Evolutionary conservation across 2,113 vertebrate species (phyloP), one percentile per base, ranked within the genome.

Genomic region (Rhinoptilus africanus): DNA sequence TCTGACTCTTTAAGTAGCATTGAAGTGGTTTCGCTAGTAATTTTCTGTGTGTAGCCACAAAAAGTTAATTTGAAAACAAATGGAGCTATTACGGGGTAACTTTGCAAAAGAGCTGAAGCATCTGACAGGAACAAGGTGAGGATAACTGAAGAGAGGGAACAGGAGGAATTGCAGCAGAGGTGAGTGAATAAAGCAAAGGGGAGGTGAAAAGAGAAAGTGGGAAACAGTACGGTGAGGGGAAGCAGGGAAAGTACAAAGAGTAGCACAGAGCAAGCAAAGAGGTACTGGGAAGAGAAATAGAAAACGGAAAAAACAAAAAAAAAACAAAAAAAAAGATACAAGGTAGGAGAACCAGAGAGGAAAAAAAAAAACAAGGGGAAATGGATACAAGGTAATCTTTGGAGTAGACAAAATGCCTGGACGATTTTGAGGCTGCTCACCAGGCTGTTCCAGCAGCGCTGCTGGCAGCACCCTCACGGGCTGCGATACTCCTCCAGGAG

Each of bases 391-490:
- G 89, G 15, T 66, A 66, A 62, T 39, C 10, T 62, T 39, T 18
- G 24, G n/a, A 62, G 10, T 62, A 32, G 10, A 26, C 4, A 16
- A 87, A 71, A 54, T 8, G 16, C 13, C 51, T 47, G 32, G 63
- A 63, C 67, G 7, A 11, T 35, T 67, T 84, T 37, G 39, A 62
- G 62, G 22, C 63, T 74, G 26, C 39, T 91, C 4, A 68, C 18
- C 23, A 35, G n/a, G 19, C 8, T 68, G 28, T 68, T 73, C 32
- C 39, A 68, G 22, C 14, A 48, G 8, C 0, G 0, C 19, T 37
- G 22, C 34, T 51, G 57, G 47, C 12, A 72, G 80, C 30, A 51
- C 16, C 34, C 26, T 62, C 1, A 0, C 0, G 1, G 48, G 23
- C 23, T 69, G 23, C 0, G 2, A 14, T 27, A n/a, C 45, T 14